Evolutionary conservation across 2,797 vertebrate species (phyloP), one percentile per base, ranked within the genome.

Genomic region (Brachymystax lenok): DNA sequence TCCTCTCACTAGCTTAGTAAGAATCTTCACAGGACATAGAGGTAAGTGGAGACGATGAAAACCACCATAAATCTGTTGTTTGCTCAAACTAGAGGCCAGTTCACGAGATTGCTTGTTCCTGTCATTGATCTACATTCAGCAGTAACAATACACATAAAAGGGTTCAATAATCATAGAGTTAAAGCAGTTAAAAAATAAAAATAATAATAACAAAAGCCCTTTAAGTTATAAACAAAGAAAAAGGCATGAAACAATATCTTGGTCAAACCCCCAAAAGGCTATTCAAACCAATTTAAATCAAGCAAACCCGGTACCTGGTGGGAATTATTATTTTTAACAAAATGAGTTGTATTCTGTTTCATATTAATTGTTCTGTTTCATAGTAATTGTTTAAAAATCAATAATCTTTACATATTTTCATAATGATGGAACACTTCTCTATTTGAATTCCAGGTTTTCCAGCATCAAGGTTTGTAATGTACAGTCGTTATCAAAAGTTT

Each of bases 111-210:
- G 74, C 52, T 69, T 71, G 75, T 51, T 30, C 33, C n/a, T 71
- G 68, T 76, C n/a, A 63, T 28, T 28, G 52, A 71, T 71, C 35
- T 69, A 35, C 68, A 69, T 69, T 69, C 68, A 40, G 33, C 68
- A 69, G 68, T 69, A 69, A 46, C 67, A 30, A 40, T 46, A 6
- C 24, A 77, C 40, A 46, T 46, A 75, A 33, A 64, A 28, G 28
- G 28, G 40, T 70, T 75, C 59, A 69, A 21, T 73, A 35, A 17
- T 46, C 51, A 74, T 87, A 87, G 84, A 51, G 59, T 75, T 69
- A 80, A 64, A 77, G 1, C 70, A 24, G n/a, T 77, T 83, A 80
- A 85, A n/a, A n/a, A n/a, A n/a, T n/a, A n/a, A n/a, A n/a, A n/a
- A n/a, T n/a, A n/a, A n/a, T n/a, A n/a, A n/a, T n/a, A n/a, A n/a